phyloP scores from a whole-genome alignment of 2,113 vertebrate species.

The Eolophus roseicapilla region DNA sequence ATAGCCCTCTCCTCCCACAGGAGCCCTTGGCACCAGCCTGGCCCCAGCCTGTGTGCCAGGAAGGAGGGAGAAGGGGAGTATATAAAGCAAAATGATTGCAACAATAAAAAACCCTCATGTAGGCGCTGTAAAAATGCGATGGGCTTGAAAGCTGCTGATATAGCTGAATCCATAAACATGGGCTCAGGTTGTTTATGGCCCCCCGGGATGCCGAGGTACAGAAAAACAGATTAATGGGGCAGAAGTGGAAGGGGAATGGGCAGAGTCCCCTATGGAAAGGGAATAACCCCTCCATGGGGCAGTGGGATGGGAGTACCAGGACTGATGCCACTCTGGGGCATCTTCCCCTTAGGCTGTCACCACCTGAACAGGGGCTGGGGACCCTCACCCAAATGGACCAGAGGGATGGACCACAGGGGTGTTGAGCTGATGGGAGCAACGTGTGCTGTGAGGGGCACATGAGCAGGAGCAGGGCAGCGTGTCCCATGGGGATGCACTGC shows the following conservation, averaged over 20 bases:
- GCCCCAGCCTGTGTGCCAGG: neutral
- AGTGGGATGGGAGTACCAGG: rapidly evolving
- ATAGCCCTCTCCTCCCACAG: rapidly evolving
- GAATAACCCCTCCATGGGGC: rapidly evolving
- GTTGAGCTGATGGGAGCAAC: neutral
- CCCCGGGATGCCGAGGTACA: neutral
- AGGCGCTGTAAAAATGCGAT: conserved; percentile 65
- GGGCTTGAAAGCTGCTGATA: conserved; percentile 76
- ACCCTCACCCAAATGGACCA: neutral
- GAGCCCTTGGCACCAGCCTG: neutral
- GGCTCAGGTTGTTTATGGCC: conserved; percentile 59
- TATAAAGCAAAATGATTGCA: conserved; percentile 76
- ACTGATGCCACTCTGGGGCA: neutral
- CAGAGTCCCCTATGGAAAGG: neutral
- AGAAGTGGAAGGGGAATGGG: neutral
- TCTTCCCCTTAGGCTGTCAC: neutral
- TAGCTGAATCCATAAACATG: conserved; percentile 74
- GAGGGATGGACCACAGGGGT: rapidly evolving
- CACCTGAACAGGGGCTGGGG: rapidly evolving
- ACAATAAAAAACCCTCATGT: conserved; percentile 71
- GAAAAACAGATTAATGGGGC: conserved; percentile 49
- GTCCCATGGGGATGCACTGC: neutral
- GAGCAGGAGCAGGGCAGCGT: rapidly evolving
- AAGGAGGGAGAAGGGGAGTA: conserved; percentile 37
- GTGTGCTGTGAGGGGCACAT: rapidly evolving